These are phyloP conservation scores for Musca vetustissima DNA, from an alignment of 1,140 invertebrate species.

Conservation along the genomic window DNA sequence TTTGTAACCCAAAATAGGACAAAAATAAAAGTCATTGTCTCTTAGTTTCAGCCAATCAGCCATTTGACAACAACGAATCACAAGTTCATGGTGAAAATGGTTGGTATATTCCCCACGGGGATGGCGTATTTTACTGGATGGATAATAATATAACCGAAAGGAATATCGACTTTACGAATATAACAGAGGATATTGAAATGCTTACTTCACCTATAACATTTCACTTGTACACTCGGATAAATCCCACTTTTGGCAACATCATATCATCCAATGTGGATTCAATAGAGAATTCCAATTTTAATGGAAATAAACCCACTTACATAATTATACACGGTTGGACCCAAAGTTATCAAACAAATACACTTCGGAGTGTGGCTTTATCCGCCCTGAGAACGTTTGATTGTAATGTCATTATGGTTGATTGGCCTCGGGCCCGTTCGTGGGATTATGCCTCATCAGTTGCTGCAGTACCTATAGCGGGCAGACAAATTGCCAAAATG, in stretches of 20 bases:
- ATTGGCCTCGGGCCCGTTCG: constrained; percentile 59
- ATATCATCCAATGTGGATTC: background rate
- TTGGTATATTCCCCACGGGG: constrained; percentile 34
- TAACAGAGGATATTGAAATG: background rate
- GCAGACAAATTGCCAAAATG: background rate
- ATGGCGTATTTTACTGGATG: constrained; percentile 33
- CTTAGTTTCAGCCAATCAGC: background rate
- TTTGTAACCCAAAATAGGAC: too few relatives aligned
- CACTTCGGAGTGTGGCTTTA: background rate
- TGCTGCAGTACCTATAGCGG: background rate
- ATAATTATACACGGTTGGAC: background rate
- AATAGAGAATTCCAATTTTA: background rate
- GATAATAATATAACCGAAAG: constrained; percentile 28
- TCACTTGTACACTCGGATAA: background rate
- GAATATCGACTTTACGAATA: background rate
- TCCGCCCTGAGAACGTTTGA: background rate
- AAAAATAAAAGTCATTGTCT: too few relatives aligned
- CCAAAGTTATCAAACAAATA: background rate
- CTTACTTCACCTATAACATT: background rate
- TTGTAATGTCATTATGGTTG: background rate
- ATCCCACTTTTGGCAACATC: background rate
- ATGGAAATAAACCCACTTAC: background rate
- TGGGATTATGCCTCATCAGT: constrained; percentile 60
- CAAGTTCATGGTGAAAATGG: constrained; percentile 33
- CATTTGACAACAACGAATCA: background rate